Evolutionary conservation across 2,113 vertebrate species (phyloP), one percentile per base, ranked within the genome.

Genomic region (Cynopterus brachyotis): DNA sequence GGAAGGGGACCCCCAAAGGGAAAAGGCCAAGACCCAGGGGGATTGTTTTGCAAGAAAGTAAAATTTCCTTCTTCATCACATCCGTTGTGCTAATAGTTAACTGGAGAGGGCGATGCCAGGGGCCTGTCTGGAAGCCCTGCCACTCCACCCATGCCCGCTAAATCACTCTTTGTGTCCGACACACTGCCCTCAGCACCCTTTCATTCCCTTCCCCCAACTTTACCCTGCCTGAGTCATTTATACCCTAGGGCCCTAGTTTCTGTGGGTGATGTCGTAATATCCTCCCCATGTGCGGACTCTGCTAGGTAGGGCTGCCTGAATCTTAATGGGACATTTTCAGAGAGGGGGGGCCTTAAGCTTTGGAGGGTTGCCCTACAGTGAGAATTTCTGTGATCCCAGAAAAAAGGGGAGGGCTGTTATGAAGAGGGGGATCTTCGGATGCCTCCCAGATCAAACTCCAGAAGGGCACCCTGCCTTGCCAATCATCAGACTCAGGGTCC

Each of bases 211-310:
- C 37, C 5, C 17, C 32, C 17, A 26, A 42, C 53, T 40, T 47
- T 57, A 32, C 19, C 20, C 19, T 82, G 55, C 89, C 94, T 96
- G 97, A 89, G 75, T 97, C 97, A 96, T 62, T 75, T 55, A 19
- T 89, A 64, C 73, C 70, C 78, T 3, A 9, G 87, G 37, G 83
- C 59, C 76, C 82, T 79, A 37, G 47, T 16, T 75, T 90, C 86
- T 79, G 37, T 55, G 62, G 26, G 57, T 1, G 1, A 94, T 53
- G 53, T 32, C 9, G 64, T 93, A 69, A 86, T 15, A 69, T 84
- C 84, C 87, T 72, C 40, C 45, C 37, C n/a, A 17, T 2, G 11
- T 35, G 89, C 35, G 53, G 53, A 12, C 69, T n/a, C 13, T 47
- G 69, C 32, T 91, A 95, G 89, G 92, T 85, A 40, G 24, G 60